Conservation (phyloP, 2,888 invertebrate species). For the Pristionchus entomophagus region DNA sequence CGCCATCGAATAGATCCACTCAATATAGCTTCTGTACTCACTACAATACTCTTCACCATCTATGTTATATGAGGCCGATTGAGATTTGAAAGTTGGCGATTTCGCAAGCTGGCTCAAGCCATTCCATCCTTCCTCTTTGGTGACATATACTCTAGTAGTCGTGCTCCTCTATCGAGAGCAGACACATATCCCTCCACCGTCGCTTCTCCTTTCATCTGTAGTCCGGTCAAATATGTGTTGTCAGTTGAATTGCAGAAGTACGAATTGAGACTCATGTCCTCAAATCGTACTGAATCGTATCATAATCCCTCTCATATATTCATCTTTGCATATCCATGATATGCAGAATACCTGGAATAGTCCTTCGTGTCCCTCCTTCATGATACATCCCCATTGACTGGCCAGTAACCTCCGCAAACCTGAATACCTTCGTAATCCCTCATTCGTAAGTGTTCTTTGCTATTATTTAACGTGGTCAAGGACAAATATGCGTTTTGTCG, state of each 20-base stretch:
- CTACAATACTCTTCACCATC: not conserved
- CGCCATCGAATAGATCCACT: slow-evolving; percentile 83
- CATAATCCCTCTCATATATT: no score
- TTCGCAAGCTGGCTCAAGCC: no score
- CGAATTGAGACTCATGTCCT: slow-evolving; percentile 81
- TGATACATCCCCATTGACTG: slow-evolving; percentile 79
- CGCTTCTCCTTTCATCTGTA: slow-evolving; percentile 81
- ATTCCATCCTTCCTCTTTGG: not conserved
- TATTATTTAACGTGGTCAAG: no score
- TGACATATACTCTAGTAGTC: slow-evolving; percentile 82
- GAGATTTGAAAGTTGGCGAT: no score
- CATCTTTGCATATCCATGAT: not conserved
- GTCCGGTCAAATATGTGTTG: slow-evolving; percentile 81
- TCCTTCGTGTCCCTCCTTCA: slow-evolving; percentile 78
- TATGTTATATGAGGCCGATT: no score
- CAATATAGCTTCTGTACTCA: slow-evolving; percentile 44
- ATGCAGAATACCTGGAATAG: slow-evolving; percentile 66
- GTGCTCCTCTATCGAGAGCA: slow-evolving; percentile 80
- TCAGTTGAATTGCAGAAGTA: slow-evolving; percentile 82
- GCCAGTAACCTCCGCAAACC: slow-evolving; percentile 79
- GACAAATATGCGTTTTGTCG: not conserved
- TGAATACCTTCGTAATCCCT: slow-evolving; percentile 55
- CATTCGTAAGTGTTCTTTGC: no score
- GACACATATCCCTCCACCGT: slow-evolving; percentile 82
- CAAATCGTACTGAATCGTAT: slow-evolving; percentile 60